Base-by-base conservation (phyloP, 2,797 vertebrate species). In the Arctocebus calabarensis region DNA sequence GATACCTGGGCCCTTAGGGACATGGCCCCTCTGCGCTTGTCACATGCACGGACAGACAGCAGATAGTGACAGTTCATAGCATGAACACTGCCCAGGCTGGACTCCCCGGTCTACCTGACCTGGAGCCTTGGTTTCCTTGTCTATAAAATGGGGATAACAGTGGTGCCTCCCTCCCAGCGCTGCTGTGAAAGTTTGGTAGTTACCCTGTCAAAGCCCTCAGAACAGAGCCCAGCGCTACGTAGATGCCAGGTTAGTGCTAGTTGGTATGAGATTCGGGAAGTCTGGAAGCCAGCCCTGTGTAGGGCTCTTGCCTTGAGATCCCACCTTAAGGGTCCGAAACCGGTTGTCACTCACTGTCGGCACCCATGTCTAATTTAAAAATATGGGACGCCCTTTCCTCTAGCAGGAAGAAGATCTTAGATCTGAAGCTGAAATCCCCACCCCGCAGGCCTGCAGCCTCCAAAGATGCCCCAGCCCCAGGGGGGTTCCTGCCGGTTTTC, bases 391-490 rank as follows among this genome's bases (percentile, higher is more conserved):
- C 95, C 61, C 11, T 66, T 59, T 59, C 55, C 62, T 92, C 27
- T 16, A 87, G n/a, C 52, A 61, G 32, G 45, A 12, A 75, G 16
- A 78, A 12, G 19, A 8, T 52, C 81, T 88, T 64, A 29, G 66
- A 66, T 64, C 57, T 82, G 64, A 90, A 17, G 25, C 14, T 29
- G n/a, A 62, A 45, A 3, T 52, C 66, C 40, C 20, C 59, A 23
- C 61, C 32, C 6, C 29, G 20, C 32, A 59, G 16, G 3, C n/a
- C 55, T 82, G n/a, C 59, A 75, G 55, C 6, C 8, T 75, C 82
- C 0, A 0, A 48, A 59, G 52, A 88, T 4, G 5, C 19, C 62
- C 70, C 16, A 37, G 10, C 13, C 70, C 11, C 19, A 5, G 0
- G 48, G 25, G 13, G 1, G 6, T 78, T 90, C 55, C 85, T 20